These are phyloP conservation scores for Mantis religiosa DNA, from an alignment of 2,888 invertebrate genomes.

Conservation along the genomic window DNA sequence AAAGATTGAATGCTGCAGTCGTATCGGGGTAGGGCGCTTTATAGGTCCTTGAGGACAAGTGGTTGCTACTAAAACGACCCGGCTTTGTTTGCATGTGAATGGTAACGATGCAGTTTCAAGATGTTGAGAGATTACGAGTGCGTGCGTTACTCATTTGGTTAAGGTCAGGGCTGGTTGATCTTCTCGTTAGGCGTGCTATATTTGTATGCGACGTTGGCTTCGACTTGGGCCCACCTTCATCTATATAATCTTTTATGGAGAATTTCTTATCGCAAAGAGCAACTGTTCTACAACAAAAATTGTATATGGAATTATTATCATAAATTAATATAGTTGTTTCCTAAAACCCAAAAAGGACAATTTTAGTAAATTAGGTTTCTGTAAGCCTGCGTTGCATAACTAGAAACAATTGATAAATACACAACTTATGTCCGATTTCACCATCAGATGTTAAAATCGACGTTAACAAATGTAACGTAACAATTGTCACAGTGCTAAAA, in stretches of 20 bases:
- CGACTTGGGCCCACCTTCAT: background rate
- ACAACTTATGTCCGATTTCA: too few species aligned
- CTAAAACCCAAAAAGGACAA: too few species aligned
- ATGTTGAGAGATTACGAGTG: background rate
- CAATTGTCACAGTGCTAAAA: too few species aligned
- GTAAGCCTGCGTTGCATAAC: too few species aligned
- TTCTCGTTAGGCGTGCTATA: background rate
- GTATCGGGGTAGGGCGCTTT: background rate
- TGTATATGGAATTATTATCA: too few species aligned
- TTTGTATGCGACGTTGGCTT: background rate
- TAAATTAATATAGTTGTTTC: too few species aligned
- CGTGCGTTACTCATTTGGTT: background rate
- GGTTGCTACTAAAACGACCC: background rate
- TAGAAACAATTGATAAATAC: too few species aligned
- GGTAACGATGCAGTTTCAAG: background rate
- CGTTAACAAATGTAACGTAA: too few species aligned
- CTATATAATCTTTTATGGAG: background rate
- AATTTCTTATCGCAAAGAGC: too few species aligned
- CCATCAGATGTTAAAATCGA: too few species aligned
- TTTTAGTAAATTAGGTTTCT: too few species aligned
- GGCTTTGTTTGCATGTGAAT: background rate
- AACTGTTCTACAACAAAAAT: too few species aligned
- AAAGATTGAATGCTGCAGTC: background rate
- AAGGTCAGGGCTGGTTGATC: background rate
- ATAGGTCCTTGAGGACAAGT: background rate